These are phyloP conservation scores for Biston betularia DNA, from an alignment of 2,888 invertebrate species.

Conservation along the genomic window DNA sequence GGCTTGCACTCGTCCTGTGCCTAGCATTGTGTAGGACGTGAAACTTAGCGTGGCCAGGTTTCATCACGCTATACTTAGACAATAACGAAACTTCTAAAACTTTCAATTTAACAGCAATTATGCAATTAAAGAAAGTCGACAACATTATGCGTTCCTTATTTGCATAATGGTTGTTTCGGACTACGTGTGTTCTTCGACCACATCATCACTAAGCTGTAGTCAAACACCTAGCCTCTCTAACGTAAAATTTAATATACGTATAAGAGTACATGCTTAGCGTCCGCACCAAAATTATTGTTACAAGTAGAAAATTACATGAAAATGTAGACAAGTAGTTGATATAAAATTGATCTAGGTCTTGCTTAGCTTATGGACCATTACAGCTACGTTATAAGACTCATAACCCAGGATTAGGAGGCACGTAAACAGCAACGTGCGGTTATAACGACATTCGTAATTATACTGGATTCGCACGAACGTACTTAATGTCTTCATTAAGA, in stretches of 20 bases:
- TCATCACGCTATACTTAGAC: background rate
- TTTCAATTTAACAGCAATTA: too few relatives aligned
- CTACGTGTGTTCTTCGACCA: too few relatives aligned
- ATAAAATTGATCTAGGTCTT: slow-evolving; percentile 7
- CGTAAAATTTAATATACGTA: too few relatives aligned
- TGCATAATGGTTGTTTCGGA: too few relatives aligned
- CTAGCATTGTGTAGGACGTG: slow-evolving; percentile 14
- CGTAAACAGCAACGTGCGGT: slow-evolving; percentile 12
- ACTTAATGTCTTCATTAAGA: slow-evolving; percentile 24
- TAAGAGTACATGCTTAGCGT: too few relatives aligned
- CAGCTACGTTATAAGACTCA: slow-evolving; percentile 10
- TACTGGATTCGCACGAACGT: slow-evolving; percentile 11
- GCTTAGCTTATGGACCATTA: slow-evolving; percentile 18
- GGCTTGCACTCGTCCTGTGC: slow-evolving; percentile 47
- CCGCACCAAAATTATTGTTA: background rate
- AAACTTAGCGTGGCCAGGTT: slow-evolving; percentile 14
- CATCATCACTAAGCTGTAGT: too few relatives aligned
- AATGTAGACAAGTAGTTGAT: background rate
- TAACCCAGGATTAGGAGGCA: slow-evolving; percentile 19
- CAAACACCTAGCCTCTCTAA: too few relatives aligned
- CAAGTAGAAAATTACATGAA: background rate
- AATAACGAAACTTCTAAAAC: background rate
- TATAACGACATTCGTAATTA: slow-evolving; percentile 16
- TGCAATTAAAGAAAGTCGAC: too few relatives aligned
- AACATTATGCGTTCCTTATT: too few relatives aligned